Evolutionary conservation across 1,140 invertebrate species (phyloP), one percentile per base, ranked within the genome.

Genomic region (Drosophila suzukii): DNA sequence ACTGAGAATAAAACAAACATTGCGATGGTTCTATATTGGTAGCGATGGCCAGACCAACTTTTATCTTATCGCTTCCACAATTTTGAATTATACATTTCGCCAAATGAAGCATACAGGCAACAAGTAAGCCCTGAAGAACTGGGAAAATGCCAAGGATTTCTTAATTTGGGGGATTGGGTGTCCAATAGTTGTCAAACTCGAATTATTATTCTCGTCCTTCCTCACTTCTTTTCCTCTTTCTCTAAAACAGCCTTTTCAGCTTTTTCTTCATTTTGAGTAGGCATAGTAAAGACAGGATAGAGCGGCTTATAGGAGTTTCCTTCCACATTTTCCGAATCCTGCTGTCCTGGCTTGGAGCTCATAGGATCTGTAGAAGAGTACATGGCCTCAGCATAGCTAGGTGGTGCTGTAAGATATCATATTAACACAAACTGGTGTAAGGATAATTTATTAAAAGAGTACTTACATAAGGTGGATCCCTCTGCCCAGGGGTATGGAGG

Each of bases 1-100:
- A 86, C 78, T 86, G 82, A 73, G 46, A 79, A 39, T 79, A 66
- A 68, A 88, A 82, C 79, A 86, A 59, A 78, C 38, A 71, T 24
- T 71, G 66, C 44, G n/a, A 10, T 41, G 27, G 68, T 46, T 70
- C 20, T 72, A 62, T 68, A 11, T 58, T 51, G 44, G 59, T 63
- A 39, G 53, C 36, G 38, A 39, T 38, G 43, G 71, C 43, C 49
- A 44, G 72, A 66, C 50, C 51, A 76, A 44, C 44, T 72, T 60
- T 86, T 88, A 86, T 86, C 83, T 86, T 76, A 86, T 86, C 82
- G 59, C 55, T 53, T 55, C 76, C 36, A 67, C 61, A 76, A 66
- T 54, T 67, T 47, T 46, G 51, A 75, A 75, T 46, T 66, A 66
- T 55, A 67, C 34, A 47, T 51, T 47, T 43, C 11, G 24, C 30